Conservation (phyloP, 2,797 vertebrate species). For the Parambassis ranga region DNA sequence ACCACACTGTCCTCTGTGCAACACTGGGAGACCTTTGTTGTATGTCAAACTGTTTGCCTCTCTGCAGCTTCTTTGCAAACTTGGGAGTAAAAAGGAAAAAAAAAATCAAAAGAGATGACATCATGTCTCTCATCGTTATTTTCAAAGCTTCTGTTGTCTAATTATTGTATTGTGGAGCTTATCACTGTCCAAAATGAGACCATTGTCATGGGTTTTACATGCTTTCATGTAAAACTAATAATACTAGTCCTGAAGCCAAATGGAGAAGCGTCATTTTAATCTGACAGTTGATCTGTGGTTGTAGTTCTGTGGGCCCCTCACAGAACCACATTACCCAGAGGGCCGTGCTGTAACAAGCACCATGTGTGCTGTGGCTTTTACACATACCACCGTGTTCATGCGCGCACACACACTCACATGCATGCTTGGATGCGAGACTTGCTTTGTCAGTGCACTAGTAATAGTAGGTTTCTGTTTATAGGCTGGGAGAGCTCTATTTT, state of each 20-base stretch:
- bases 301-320: conserved; percentile 66
- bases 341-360: conserved; percentile 72
- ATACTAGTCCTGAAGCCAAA: conserved; percentile 15
- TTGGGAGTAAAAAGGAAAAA: neutral
- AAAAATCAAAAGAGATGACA: neutral
- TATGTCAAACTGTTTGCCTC: conserved; percentile 18
- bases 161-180: neutral
- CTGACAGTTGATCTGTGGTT: conserved; percentile 67
- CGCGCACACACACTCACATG: conserved; percentile 27
- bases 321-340: conserved; percentile 79
- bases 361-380: conserved; percentile 75
- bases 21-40: conserved; percentile 2
- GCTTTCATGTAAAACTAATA: conserved; percentile 25
- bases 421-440: conserved; percentile 62
- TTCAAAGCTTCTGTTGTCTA: neutral
- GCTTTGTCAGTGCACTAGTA: conserved; percentile 83
- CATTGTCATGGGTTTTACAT: neutral
- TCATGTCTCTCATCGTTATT: neutral
- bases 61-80: conserved; percentile 1
- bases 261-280: conserved; percentile 45
- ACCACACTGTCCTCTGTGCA: conserved; percentile 27
- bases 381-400: conserved; percentile 32
- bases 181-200: neutral
- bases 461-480: conserved; percentile 84
- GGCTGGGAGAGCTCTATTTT: conserved; percentile 81